Conservation (phyloP, 2,888 invertebrate genomes). For the Callimorpha dominula region DNA sequence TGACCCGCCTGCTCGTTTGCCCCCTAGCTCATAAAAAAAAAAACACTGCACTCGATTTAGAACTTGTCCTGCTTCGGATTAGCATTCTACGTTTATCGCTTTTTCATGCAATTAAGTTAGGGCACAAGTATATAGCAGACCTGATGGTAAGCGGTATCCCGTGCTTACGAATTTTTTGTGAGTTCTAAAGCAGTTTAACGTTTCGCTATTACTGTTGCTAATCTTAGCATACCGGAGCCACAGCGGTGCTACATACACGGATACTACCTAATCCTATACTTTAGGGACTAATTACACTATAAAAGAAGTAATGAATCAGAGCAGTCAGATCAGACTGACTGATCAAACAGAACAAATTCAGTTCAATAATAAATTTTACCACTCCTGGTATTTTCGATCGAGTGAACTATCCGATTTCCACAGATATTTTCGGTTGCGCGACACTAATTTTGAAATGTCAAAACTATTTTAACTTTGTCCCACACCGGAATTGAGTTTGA, state of each 20-base stretch:
- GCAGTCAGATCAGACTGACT: neutral
- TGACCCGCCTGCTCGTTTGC: too few relatives aligned
- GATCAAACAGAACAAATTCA: constrained; percentile 5
- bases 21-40: too few relatives aligned
- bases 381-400: constrained; percentile 25
- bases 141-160: neutral
- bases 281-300: neutral
- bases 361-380: constrained; percentile 24
- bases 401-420: constrained; percentile 19
- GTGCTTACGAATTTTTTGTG: neutral
- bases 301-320: too few relatives aligned
- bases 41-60: too few relatives aligned
- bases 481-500: constrained; percentile 12
- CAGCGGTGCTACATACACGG: too few relatives aligned
- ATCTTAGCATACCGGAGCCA: neutral
- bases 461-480: constrained; percentile 35
- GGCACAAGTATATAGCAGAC: neutral
- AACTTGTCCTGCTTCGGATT: too few relatives aligned
- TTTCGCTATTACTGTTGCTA: neutral
- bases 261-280: neutral
- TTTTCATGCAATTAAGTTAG: too few relatives aligned
- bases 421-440: constrained; percentile 33
- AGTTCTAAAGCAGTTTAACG: neutral
- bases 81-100: too few relatives aligned
- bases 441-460: constrained; percentile 47